Percentiles rank a stretch among this genome's conserved stretches.
Conservation (phyloP, 2,113 vertebrate genomes). For the Scortum barcoo region DNA sequence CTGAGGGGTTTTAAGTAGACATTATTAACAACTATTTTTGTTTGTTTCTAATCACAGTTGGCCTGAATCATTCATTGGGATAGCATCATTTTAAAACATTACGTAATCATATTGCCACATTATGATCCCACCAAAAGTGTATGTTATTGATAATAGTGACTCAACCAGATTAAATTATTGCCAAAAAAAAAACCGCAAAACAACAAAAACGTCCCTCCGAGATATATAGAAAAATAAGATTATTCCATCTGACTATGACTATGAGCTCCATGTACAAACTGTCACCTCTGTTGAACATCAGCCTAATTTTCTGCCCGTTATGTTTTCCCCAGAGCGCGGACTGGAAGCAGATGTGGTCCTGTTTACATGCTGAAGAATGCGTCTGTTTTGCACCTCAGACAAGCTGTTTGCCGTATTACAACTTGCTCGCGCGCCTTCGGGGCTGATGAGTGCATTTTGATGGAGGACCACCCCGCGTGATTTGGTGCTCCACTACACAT, state of each 20-base stretch:
- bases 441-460: constrained; percentile 56
- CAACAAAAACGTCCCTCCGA: not conserved
- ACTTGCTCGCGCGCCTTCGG: constrained; percentile 32
- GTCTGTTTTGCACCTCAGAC: constrained; percentile 36
- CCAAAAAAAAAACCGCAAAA: not conserved
- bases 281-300: constrained; percentile 28
- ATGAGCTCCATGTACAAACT: constrained; percentile 33
- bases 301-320: constrained; percentile 35
- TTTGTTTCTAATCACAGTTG: not conserved
- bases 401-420: constrained; percentile 48
- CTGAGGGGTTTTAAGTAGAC: too few species aligned
- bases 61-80: not conserved
- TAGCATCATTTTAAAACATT: too few species aligned
- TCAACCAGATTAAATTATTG: not conserved
- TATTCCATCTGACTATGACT: not conserved
- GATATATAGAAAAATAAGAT: constrained; percentile 17
- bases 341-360: constrained; percentile 54
- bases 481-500: constrained; percentile 47
- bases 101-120: not conserved
- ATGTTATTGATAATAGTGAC: not conserved
- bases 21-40: too few species aligned
- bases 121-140: not conserved
- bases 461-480: constrained; percentile 58
- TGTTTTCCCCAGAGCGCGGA: constrained; percentile 30
- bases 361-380: constrained; percentile 44